Evolutionary conservation across 2,797 vertebrate species (phyloP).

Genomic region (Clarias fuscus): DNA sequence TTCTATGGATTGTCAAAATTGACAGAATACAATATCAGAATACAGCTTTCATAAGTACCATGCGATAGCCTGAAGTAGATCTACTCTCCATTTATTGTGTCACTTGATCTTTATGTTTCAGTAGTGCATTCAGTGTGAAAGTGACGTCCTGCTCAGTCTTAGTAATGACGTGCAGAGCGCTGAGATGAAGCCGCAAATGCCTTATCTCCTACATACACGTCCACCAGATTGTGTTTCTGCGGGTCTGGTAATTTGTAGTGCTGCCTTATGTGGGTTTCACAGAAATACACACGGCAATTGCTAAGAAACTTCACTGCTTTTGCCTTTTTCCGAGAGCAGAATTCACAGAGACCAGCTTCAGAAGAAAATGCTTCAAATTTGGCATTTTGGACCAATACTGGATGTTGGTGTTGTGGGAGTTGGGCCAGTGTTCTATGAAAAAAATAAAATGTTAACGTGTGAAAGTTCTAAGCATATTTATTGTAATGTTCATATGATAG

Average conservation of each 20-base stretch:
- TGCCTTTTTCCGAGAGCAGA: constrained; percentile 43
- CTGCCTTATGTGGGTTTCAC: constrained; percentile 32
- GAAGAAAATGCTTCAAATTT: background rate
- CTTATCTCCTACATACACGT: constrained; percentile 6
- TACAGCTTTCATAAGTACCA: too few species aligned
- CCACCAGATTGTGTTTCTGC: constrained; percentile 30
- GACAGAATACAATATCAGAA: too few species aligned
- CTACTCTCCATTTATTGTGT: background rate
- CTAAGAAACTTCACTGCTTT: constrained; percentile 68
- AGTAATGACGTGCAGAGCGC: constrained; percentile 21
- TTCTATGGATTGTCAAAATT: too few species aligned
- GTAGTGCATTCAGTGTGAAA: background rate
- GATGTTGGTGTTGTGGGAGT: background rate
- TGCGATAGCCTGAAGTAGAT: too few species aligned
- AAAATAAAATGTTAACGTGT: background rate
- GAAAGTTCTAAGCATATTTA: background rate
- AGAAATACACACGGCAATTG: constrained; percentile 40
- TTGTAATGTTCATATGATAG: background rate
- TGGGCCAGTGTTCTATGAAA: background rate
- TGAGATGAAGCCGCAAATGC: background rate
- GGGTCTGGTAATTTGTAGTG: constrained; percentile 36
- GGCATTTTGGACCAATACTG: background rate
- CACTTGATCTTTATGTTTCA: constrained; percentile 14
- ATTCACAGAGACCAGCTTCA: constrained; percentile 45
- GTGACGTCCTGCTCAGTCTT: background rate